Evolutionary conservation across 2,797 vertebrate genomes (phyloP).

Genomic region (Garrulus glandarius): DNA sequence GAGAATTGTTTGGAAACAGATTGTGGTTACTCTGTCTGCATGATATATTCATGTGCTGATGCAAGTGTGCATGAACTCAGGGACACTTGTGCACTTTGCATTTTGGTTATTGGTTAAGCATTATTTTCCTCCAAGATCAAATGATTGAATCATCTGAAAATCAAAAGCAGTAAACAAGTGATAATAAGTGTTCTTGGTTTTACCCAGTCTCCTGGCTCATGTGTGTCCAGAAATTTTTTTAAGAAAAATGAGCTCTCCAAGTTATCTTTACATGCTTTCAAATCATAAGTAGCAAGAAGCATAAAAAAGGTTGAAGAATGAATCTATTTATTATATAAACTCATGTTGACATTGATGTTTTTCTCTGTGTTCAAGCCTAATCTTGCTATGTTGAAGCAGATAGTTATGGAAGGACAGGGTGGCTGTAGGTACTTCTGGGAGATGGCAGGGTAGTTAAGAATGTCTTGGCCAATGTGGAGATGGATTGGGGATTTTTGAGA

Average conservation of each 20-base stretch:
- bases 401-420: not conserved
- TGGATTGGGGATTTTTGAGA: not conserved
- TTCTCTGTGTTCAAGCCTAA: not conserved
- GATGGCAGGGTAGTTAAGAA: not conserved
- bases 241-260: not conserved
- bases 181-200: not conserved
- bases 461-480: not conserved
- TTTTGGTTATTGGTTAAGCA: not conserved
- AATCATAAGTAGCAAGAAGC: not conserved
- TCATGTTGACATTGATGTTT: accelerated
- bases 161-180: not conserved
- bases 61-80: not conserved
- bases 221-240: not conserved
- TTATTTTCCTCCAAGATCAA: not conserved
- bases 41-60: not conserved
- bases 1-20: slow-evolving; percentile 6
- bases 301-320: not conserved
- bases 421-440: not conserved
- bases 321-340: not conserved
- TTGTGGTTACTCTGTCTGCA: slow-evolving; percentile 8
- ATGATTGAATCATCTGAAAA: not conserved
- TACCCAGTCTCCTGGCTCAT: not conserved
- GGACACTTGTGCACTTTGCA: not conserved
- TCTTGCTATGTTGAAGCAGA: not conserved
- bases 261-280: not conserved